Evolutionary conservation across 2,888 invertebrate genomes (phyloP).

Genomic region (Epirrhoe tristata): DNA sequence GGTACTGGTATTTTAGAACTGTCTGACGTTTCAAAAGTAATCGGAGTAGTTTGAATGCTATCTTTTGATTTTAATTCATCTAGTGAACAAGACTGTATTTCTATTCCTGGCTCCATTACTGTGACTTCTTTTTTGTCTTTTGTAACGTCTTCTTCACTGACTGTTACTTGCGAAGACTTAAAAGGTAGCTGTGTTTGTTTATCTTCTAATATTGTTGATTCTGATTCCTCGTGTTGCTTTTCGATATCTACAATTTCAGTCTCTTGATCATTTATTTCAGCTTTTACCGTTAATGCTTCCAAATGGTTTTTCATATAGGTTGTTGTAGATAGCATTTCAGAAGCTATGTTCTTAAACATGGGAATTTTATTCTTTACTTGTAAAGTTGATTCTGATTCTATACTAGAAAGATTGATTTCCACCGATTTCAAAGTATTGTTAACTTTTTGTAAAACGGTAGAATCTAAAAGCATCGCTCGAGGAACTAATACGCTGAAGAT

Average conservation of each 20-base stretch:
- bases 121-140: neutral
- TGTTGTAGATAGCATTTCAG: conserved; percentile 50
- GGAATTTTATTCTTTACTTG: conserved; percentile 79
- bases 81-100: neutral
- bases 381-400: conserved; percentile 62
- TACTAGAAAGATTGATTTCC: conserved; percentile 48
- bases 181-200: neutral
- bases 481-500: conserved; percentile 53
- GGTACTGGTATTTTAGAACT: neutral
- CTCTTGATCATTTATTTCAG: neutral
- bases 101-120: neutral
- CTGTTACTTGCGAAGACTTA: neutral
- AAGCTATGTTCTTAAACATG: conserved; percentile 65
- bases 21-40: neutral
- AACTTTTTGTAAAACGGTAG: conserved; percentile 44
- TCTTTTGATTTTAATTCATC: neutral
- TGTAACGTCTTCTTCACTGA: neutral
- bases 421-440: conserved; percentile 49
- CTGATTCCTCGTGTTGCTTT: neutral
- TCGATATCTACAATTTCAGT: neutral
- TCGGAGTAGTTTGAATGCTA: neutral
- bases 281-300: conserved; percentile 14
- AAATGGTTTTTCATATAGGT: conserved; percentile 44
- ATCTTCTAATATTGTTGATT: neutral
- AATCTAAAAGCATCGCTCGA: conserved; percentile 43